Evolutionary conservation across 1,140 invertebrate genomes (phyloP).

Genomic region (Pomacea maculata): DNA sequence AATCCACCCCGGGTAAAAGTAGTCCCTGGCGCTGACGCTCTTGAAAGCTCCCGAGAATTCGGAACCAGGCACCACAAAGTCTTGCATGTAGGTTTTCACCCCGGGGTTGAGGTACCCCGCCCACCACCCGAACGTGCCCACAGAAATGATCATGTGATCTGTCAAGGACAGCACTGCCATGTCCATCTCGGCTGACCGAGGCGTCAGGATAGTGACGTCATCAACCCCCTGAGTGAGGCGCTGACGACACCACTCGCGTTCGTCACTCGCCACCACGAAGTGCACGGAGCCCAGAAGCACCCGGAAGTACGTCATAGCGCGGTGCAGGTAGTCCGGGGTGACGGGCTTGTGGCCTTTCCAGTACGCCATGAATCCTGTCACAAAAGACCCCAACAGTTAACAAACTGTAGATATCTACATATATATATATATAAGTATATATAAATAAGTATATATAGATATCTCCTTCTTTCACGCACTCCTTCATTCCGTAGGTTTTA

Average conservation of each 20-base stretch:
- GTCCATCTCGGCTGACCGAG: slow-evolving; percentile 37
- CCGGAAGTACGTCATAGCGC: slow-evolving; percentile 7
- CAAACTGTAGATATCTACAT: not conserved
- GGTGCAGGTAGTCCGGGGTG: slow-evolving; percentile 5
- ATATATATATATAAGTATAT: too few species aligned
- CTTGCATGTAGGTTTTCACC: slow-evolving; percentile 44
- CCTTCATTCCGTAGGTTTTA: too few species aligned
- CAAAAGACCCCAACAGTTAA: not conserved
- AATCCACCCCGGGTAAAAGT: slow-evolving; percentile 15
- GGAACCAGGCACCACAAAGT: slow-evolving; percentile 31
- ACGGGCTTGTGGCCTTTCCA: slow-evolving; percentile 11
- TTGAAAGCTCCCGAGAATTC: slow-evolving; percentile 27
- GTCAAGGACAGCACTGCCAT: slow-evolving; percentile 43
- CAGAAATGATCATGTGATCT: slow-evolving; percentile 52
- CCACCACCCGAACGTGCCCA: slow-evolving; percentile 58
- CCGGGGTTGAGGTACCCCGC: slow-evolving; percentile 50
- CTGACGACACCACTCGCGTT: slow-evolving; percentile 1
- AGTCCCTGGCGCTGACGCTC: slow-evolving; percentile 32
- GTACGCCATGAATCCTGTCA: slow-evolving; percentile 2
- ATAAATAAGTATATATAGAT: too few species aligned
- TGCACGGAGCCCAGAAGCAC: not conserved
- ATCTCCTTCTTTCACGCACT: not conserved
- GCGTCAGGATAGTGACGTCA: slow-evolving; percentile 12
- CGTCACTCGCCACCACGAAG: slow-evolving; percentile 12
- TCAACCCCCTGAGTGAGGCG: not conserved